Evolutionary conservation across 1,140 invertebrate species (phyloP).

Genomic region (Rhopalosiphum maidis): DNA sequence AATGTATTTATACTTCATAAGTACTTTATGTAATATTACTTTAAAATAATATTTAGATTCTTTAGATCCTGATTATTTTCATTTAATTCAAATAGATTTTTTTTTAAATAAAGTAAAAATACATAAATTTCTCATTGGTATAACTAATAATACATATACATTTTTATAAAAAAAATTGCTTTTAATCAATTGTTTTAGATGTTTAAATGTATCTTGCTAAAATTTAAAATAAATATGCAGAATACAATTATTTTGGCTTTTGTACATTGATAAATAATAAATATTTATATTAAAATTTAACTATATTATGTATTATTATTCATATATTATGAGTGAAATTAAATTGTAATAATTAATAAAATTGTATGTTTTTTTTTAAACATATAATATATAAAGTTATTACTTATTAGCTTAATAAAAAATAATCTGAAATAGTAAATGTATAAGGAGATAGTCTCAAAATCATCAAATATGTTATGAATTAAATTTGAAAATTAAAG

Average conservation of each 20-base stretch:
- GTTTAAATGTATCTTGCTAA: background rate
- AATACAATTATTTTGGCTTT: background rate
- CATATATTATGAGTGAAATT: background rate
- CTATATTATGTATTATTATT: background rate
- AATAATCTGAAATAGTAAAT: background rate
- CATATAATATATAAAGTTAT: background rate
- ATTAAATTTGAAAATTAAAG: background rate
- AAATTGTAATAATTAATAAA: background rate
- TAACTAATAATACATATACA: background rate
- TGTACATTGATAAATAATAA: background rate
- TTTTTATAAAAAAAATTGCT: background rate
- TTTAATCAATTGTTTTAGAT: background rate
- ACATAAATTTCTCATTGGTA: background rate
- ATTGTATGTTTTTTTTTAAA: background rate
- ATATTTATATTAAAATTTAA: background rate
- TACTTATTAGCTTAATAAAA: background rate
- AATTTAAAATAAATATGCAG: background rate
- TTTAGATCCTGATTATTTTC: background rate
- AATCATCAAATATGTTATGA: background rate
- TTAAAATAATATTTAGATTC: background rate
- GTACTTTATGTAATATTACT: background rate
- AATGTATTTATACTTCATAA: background rate
- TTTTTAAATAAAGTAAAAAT: background rate
- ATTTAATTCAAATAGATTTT: background rate
- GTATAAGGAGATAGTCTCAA: background rate